Evolutionary conservation across 2,797 vertebrate species (phyloP).

Genomic region (Pseudopleuronectes americanus): DNA sequence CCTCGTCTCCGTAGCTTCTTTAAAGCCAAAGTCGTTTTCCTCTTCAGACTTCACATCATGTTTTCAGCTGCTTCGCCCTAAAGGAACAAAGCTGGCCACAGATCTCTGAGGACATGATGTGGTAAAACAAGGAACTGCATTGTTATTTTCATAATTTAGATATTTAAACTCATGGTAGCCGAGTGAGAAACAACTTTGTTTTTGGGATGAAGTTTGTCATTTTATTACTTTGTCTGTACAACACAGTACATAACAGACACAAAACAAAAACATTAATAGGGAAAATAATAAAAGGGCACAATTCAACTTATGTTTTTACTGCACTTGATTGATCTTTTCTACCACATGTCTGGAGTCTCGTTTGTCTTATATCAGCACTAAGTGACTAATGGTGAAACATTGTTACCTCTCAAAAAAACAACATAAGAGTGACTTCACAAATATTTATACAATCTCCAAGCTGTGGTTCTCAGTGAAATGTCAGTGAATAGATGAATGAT

Average conservation of each 20-base stretch:
- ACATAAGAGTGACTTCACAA: slow-evolving; percentile 53
- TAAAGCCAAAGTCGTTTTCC: slow-evolving; percentile 4
- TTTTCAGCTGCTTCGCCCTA: background rate
- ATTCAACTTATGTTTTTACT: slow-evolving; percentile 48
- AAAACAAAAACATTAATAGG: slow-evolving; percentile 67
- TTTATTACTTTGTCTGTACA: slow-evolving; percentile 82
- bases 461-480: slow-evolving; percentile 42
- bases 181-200: slow-evolving; percentile 15
- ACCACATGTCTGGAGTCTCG: slow-evolving; percentile 38
- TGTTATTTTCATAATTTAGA: slow-evolving; percentile 20
- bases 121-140: slow-evolving; percentile 66
- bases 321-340: slow-evolving; percentile 47
- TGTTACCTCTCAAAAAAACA: slow-evolving; percentile 46
- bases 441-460: slow-evolving; percentile 66
- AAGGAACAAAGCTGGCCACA: slow-evolving; percentile 4
- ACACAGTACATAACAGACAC: slow-evolving; percentile 74
- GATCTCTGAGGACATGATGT: slow-evolving; percentile 73
- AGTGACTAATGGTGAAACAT: slow-evolving; percentile 46
- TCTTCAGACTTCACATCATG: slow-evolving; percentile 10
- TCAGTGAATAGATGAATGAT: slow-evolving; percentile 38
- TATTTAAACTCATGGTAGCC: background rate
- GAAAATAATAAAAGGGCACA: slow-evolving; percentile 67
- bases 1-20: background rate
- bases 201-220: slow-evolving; percentile 54
- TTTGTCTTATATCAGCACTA: slow-evolving; percentile 52